Percentiles rank a stretch among this genome's conserved stretches.
Conservation (phyloP, 2,888 invertebrate species). For the Polyploca ridens region DNA sequence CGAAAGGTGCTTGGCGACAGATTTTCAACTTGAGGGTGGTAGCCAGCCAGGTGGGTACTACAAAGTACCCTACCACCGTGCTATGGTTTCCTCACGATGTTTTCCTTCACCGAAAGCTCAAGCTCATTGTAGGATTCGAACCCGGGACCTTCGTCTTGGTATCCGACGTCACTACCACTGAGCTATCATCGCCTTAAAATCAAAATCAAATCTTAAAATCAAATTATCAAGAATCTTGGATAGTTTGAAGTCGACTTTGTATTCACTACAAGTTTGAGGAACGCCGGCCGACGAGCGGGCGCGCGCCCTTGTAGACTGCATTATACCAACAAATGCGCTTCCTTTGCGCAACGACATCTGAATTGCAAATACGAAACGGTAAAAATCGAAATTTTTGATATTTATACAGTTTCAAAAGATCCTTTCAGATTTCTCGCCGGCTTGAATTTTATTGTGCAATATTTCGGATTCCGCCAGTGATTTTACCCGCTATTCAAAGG, state of each 20-base stretch:
- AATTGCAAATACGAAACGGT: conserved; percentile 25
- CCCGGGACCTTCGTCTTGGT: too few relatives aligned
- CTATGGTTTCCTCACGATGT: too few relatives aligned
- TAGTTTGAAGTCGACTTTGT: background rate
- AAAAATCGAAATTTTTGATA: conserved; percentile 25
- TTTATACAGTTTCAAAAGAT: background rate
- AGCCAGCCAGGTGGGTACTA: too few relatives aligned
- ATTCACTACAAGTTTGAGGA: background rate
- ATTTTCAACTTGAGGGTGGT: too few relatives aligned
- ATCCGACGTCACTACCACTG: too few relatives aligned
- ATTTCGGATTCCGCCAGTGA: background rate
- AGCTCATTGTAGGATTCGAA: too few relatives aligned
- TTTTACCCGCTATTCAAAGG: too few relatives aligned
- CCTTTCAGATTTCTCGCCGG: background rate
- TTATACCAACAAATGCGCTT: conserved; percentile 1
- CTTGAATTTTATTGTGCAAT: background rate
- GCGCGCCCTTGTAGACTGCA: conserved; percentile 8
- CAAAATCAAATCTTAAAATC: too few relatives aligned
- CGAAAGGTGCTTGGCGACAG: too few relatives aligned
- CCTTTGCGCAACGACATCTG: background rate
- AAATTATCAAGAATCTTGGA: background rate
- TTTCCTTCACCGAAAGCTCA: too few relatives aligned
- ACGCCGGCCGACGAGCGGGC: background rate
- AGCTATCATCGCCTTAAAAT: too few relatives aligned
- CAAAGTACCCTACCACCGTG: too few relatives aligned